A percentile compares a stretch with the other conserved stretches of the same genome.
Evolutionary conservation across 2,113 vertebrate genomes (phyloP).

Genomic region (Anhinga rufa): DNA sequence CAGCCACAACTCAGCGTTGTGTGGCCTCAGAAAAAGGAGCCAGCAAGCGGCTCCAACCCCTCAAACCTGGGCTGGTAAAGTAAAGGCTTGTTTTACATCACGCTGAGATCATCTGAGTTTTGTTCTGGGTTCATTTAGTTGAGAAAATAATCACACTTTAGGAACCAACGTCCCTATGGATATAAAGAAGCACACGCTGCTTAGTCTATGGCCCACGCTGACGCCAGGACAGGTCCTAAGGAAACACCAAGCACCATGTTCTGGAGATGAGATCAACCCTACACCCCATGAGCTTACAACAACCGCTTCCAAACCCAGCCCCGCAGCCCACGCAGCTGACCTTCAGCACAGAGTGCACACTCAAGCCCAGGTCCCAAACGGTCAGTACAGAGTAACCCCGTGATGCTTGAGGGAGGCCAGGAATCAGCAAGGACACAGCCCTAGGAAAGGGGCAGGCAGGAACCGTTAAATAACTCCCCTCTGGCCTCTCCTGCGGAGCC

Average conservation of each 20-base stretch:
- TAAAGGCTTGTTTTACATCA: neutral
- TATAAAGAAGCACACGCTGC: neutral
- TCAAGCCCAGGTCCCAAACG: fast-evolving
- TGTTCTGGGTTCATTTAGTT: fast-evolving
- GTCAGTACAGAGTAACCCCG: fast-evolving
- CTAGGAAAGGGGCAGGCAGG: fast-evolving
- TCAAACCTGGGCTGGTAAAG: neutral
- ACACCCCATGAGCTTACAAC: fast-evolving
- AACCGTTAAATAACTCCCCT: neutral
- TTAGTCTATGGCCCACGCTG: neutral
- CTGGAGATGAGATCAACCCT: neutral
- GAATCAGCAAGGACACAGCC: fast-evolving
- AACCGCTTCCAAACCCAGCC: neutral
- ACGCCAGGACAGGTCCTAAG: neutral
- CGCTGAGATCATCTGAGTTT: neutral
- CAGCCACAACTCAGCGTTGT: fast-evolving
- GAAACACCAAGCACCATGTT: fast-evolving
- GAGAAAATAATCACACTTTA: fast-evolving
- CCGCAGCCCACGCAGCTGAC: neutral
- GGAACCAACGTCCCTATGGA: neutral
- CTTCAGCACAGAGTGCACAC: neutral
- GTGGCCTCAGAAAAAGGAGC: neutral
- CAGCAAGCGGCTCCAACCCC: neutral
- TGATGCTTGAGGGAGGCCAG: fast-evolving
- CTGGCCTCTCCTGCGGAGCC: neutral